Conservation (phyloP, 2,113 vertebrate species). For the Podiceps cristatus region DNA sequence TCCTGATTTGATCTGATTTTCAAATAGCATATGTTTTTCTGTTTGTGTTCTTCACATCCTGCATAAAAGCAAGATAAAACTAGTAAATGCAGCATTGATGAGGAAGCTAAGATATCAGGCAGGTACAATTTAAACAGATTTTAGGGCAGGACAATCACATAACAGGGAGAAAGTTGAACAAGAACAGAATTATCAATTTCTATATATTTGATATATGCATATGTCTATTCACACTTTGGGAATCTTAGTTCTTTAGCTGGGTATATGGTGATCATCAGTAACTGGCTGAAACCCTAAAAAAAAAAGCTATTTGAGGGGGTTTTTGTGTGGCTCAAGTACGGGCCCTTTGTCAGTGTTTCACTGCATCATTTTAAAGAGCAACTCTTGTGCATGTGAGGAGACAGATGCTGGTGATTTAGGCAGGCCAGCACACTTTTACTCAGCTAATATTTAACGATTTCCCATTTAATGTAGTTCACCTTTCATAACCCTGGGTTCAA, state of each 20-base stretch:
- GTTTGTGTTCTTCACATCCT: constrained; percentile 20
- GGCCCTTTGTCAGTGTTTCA: constrained; percentile 30
- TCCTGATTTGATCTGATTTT: constrained; percentile 45
- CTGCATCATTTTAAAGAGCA: constrained; percentile 45
- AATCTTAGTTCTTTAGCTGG: background rate
- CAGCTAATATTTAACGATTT: constrained; percentile 76
- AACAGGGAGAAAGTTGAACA: background rate
- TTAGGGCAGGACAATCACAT: constrained; percentile 22
- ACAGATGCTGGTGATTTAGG: constrained; percentile 55
- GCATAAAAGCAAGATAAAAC: constrained; percentile 50
- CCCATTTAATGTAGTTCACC: constrained; percentile 73
- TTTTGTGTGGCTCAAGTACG: background rate
- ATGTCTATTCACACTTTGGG: background rate
- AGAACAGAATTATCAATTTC: constrained; percentile 17
- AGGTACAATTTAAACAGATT: constrained; percentile 49
- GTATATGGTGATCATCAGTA: background rate
- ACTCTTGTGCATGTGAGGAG: constrained; percentile 25
- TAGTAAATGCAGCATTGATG: constrained; percentile 43
- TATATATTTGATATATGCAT: background rate
- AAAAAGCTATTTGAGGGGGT: background rate
- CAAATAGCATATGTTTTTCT: constrained; percentile 18
- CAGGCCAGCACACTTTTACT: constrained; percentile 61
- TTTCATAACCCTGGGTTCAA: constrained; percentile 74
- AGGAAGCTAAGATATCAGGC: constrained; percentile 12
- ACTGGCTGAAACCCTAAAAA: background rate